phyloP scores from a whole-genome alignment of 2,113 vertebrate genomes.

The Catharus fuscescens region DNA sequence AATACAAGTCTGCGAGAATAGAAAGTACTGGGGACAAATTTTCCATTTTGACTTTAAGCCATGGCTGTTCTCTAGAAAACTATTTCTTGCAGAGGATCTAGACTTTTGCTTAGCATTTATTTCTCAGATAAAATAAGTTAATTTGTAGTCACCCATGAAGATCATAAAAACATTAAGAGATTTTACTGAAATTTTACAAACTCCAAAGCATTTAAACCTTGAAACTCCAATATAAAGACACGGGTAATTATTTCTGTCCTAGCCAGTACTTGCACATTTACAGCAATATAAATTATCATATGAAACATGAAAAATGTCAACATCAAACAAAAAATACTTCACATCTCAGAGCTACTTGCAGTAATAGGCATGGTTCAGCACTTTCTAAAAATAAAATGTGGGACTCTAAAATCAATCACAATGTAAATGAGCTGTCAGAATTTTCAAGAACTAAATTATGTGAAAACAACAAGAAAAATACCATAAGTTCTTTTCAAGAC shows the following conservation, averaged over 20 bases:
- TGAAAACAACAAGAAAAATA: constrained; percentile 27
- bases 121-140: background rate
- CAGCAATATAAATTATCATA: constrained; percentile 5
- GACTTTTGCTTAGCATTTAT: background rate
- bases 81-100: background rate
- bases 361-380: background rate
- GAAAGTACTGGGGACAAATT: background rate
- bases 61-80: background rate
- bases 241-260: background rate
- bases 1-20: background rate
- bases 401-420: background rate
- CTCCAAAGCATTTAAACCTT: background rate
- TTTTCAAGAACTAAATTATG: background rate
- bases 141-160: background rate
- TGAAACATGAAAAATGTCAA: constrained; percentile 23
- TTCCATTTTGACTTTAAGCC: background rate
- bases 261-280: background rate
- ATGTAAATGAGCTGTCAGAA: background rate
- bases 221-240: background rate
- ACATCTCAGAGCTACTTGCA: background rate
- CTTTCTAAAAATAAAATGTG: background rate
- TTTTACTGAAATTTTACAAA: background rate
- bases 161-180: background rate
- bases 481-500: background rate
- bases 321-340: background rate